Evolutionary conservation across 2,113 vertebrate genomes (phyloP), one percentile per base, ranked within the genome.

Genomic region (Thinocorus orbignyianus): DNA sequence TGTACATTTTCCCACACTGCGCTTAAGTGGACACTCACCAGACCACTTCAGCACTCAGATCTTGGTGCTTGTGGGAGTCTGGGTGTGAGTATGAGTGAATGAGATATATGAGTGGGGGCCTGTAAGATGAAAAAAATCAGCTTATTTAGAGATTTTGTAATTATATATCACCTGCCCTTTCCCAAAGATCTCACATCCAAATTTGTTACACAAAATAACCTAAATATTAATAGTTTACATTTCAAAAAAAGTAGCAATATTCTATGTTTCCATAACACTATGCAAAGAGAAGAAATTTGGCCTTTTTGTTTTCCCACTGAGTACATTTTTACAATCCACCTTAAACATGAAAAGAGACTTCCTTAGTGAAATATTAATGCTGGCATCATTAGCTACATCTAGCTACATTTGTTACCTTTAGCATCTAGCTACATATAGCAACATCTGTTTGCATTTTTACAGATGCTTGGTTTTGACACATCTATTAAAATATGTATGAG

Each of bases 341-440:
- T 94, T 78, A 66, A 83, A 83, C 22, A 68, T 2, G 35, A 66
- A 86, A 78, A 88, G n/a, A 3, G 6, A 60, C 69, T 88, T 68
- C 54, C 62, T 80, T 19, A 68, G 13, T 93, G 64, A 91, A 95
- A 90, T 92, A 95, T 73, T 91, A 73, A 91, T 82, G 58, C 24
- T 90, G 62, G 54, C 74, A 82, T 81, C 58, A 73, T 88, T 81
- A 86, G 62, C 19, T 92, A 87, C 48, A 68, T 64, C 42, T 35
- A 93, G 37, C 25, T 64, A 54, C 31, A 37, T 68, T 74, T 74
- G 49, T 30, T 84, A 71, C 35, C 65, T 42, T 80, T 31, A 83
- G 31, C 37, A 83, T 86, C 76, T 71, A 74, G 48, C 70, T 86
- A 77, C 48, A 48, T 12, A 51, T 9, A 91, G 51, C 78, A 94